Evolutionary conservation across 2,113 vertebrate genomes (phyloP).

Genomic region (Gorsachius goisagi): DNA sequence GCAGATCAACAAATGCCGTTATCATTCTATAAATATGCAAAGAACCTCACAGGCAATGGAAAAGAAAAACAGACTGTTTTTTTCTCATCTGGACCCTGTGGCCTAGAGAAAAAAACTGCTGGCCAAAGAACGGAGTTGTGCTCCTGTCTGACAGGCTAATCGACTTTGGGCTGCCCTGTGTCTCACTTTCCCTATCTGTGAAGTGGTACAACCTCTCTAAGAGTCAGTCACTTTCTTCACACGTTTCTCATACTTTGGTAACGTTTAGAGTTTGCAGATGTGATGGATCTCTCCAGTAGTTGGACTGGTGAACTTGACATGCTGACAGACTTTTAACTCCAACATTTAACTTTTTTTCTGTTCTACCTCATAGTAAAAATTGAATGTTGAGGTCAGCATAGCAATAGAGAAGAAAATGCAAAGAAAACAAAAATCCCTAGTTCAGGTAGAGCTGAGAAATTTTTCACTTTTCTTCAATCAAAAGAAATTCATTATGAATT

Average conservation of each 20-base stretch:
- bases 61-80: not conserved
- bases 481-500: not conserved
- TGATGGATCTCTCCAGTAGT: not conserved
- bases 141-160: not conserved
- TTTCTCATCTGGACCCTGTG: not conserved
- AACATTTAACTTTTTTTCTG: not conserved
- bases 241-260: not conserved
- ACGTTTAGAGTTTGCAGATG: not conserved
- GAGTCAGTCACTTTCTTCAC: not conserved
- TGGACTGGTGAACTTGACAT: not conserved
- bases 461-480: not conserved
- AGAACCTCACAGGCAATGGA: not conserved
- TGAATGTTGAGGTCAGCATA: not conserved
- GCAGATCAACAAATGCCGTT: not conserved
- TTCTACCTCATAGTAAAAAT: not conserved
- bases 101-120: not conserved
- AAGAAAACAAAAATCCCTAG: not conserved
- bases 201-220: not conserved
- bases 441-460: not conserved
- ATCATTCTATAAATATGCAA: not conserved
- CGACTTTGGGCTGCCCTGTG: rapidly evolving
- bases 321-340: not conserved
- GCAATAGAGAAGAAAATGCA: not conserved
- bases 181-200: not conserved
- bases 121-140: not conserved